phyloP scores from a whole-genome alignment of 2,113 vertebrate species.

The Nycticorax nycticorax region DNA sequence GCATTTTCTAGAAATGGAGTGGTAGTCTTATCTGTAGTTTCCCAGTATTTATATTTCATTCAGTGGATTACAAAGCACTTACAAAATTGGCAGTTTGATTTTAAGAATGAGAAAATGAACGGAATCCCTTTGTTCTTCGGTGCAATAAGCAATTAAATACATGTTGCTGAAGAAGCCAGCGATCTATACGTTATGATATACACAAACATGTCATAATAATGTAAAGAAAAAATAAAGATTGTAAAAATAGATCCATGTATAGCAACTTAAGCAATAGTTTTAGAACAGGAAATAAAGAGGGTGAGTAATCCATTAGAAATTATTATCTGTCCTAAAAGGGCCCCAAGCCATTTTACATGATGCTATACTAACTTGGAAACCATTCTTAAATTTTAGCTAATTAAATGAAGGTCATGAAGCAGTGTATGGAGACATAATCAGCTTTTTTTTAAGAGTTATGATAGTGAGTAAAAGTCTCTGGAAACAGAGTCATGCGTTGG shows the following conservation, averaged over 20 bases:
- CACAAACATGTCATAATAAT: not conserved
- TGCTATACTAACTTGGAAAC: not conserved
- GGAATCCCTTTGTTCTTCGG: not conserved
- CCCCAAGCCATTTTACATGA: not conserved
- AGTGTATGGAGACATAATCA: not conserved
- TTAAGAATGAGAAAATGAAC: slow-evolving; percentile 28
- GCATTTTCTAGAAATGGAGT: slow-evolving; percentile 43
- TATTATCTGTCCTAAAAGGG: not conserved
- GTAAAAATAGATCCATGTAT: not conserved
- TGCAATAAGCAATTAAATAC: not conserved
- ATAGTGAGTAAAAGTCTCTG: not conserved
- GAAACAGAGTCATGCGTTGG: not conserved
- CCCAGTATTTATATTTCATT: slow-evolving; percentile 24
- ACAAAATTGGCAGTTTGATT: not conserved
- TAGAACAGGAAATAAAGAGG: slow-evolving; percentile 19
- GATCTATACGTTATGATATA: not conserved
- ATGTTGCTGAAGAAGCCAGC: not conserved
- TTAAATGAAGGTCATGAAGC: not conserved
- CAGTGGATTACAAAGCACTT: not conserved
- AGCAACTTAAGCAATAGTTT: not conserved
- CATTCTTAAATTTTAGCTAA: not conserved
- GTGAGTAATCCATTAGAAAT: slow-evolving; percentile 21
- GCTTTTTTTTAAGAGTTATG: not conserved
- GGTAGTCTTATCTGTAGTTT: not conserved
- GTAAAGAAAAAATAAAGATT: not conserved